Base-by-base conservation (phyloP, 2,888 invertebrate genomes). In the Eupithecia subfuscata region DNA sequence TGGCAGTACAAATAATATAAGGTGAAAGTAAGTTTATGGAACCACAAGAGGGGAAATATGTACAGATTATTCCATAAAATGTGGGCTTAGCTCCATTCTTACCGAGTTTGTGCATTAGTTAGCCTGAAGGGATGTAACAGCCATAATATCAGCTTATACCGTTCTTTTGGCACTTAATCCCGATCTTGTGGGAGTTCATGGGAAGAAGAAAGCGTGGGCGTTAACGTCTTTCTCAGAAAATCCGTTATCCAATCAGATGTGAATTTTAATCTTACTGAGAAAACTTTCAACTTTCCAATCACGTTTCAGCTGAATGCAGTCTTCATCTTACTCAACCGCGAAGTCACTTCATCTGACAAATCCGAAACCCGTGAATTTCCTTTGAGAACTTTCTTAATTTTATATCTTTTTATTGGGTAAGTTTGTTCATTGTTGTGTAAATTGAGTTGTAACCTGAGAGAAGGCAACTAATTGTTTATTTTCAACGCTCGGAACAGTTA, bases 101-200 rank as follows among this genome's bases (percentile, higher is more conserved):
- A 48, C 69, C 45, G 71, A 73, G 75, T 73, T 71, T 69, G 75
- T 79, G 77, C 74, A 76, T 77, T 67, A 65, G 45, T 71, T 67
- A 77, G 75, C 75, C 74, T 63, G 73, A 63, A 78, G 71, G 71
- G 70, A 65, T 37, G 71, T 79, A 30, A 37, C 48, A 45, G 63
- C 75, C 37, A 75, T 75, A 77, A 76, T 73, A 74, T 75, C 76
- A 69, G 75, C 78, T 79, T 79, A 56, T 56, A 78, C 72, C 73
- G 84, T 84, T 85, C 85, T 86, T 87, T 86, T 87, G 86, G 82
- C 84, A 86, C 87, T 87, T 84, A 85, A 86, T 87, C 84, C 84
- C 75, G 82, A 83, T 82, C 82, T 79, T 82, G 87, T 87, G 86
- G 87, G 87, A 83, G 87, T 85, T 84, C 78, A 82, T 73, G 74